phyloP scores from a whole-genome alignment of 2,888 invertebrate genomes.

The Stenoptilia bipunctidactyla region DNA sequence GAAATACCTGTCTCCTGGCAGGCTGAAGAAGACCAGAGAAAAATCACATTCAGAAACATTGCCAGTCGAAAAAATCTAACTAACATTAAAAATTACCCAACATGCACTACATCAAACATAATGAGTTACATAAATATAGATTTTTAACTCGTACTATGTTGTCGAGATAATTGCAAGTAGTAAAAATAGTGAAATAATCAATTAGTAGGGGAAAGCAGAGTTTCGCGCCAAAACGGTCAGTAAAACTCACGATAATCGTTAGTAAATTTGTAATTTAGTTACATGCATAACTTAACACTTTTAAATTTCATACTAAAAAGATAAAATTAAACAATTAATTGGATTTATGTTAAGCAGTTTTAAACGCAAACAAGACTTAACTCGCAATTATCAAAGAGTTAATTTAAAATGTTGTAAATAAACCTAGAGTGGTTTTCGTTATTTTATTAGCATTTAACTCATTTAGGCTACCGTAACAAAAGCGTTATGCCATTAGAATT shows the following conservation, averaged over 20 bases:
- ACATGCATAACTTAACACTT: no score
- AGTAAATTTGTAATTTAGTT: no score
- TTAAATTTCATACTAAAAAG: no score
- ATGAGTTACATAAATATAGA: constrained; percentile 20
- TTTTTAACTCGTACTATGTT: neutral
- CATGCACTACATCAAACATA: constrained; percentile 41
- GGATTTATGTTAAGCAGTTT: no score
- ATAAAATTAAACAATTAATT: no score
- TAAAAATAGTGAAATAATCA: constrained; percentile 51
- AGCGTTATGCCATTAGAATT: constrained; percentile 47
- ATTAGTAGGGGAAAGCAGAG: constrained; percentile 60
- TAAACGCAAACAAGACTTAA: no score
- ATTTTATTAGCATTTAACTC: constrained; percentile 45
- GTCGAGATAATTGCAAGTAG: constrained; percentile 35
- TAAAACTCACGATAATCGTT: no score
- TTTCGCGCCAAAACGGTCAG: constrained; percentile 42
- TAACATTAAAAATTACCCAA: constrained; percentile 45
- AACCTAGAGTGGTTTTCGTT: neutral
- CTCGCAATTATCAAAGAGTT: no score
- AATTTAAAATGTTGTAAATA: neutral
- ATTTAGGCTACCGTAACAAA: constrained; percentile 37
- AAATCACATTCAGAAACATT: constrained; percentile 69
- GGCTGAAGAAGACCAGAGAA: constrained; percentile 70
- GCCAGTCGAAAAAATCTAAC: constrained; percentile 54
- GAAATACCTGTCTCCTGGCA: constrained; percentile 71